A percentile compares a stretch with the other conserved stretches of the same genome.
phyloP scores from a whole-genome alignment of 2,113 vertebrate species.

The Scortum barcoo region DNA sequence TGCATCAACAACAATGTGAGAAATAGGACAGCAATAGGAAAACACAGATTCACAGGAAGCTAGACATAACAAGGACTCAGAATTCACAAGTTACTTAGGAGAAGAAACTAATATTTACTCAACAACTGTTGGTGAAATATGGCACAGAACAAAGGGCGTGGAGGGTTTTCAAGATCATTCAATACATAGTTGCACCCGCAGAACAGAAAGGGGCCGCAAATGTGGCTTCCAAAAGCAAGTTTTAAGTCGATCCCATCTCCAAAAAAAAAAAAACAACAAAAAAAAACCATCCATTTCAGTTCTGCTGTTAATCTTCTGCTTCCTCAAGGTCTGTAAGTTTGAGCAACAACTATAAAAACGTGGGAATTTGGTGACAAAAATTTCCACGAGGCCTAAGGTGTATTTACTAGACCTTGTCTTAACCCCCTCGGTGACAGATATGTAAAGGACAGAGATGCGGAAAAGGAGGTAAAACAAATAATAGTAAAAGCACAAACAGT shows the following conservation, averaged over 20 bases:
- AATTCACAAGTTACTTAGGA: slow-evolving; percentile 66
- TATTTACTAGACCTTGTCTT: slow-evolving; percentile 48
- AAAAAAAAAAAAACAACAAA: too few species aligned
- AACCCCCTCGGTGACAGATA: slow-evolving; percentile 43
- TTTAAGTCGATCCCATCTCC: neutral
- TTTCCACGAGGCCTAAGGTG: slow-evolving; percentile 8
- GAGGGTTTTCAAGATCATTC: slow-evolving; percentile 44
- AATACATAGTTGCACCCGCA: slow-evolving; percentile 11
- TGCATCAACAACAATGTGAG: slow-evolving; percentile 58
- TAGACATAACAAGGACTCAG: slow-evolving; percentile 70
- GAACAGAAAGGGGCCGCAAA: slow-evolving; percentile 21
- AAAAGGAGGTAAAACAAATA: slow-evolving; percentile 39
- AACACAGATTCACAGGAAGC: slow-evolving; percentile 77
- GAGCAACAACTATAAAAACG: slow-evolving; percentile 7
- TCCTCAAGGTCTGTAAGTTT: slow-evolving; percentile 42
- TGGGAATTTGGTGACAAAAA: slow-evolving; percentile 31
- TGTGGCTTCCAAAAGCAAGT: neutral
- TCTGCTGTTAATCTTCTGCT: slow-evolving; percentile 27
- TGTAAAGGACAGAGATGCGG: slow-evolving; percentile 57
- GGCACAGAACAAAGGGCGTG: slow-evolving; percentile 70
- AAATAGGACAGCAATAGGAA: slow-evolving; percentile 68
- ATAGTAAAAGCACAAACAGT: slow-evolving; percentile 78
- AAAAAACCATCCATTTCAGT: slow-evolving; percentile 17
- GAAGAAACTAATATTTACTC: slow-evolving; percentile 61
- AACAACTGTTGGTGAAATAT: slow-evolving; percentile 70